Evolutionary conservation across 2,888 invertebrate genomes (phyloP).

Genomic region (Opisthograptis luteolata): DNA sequence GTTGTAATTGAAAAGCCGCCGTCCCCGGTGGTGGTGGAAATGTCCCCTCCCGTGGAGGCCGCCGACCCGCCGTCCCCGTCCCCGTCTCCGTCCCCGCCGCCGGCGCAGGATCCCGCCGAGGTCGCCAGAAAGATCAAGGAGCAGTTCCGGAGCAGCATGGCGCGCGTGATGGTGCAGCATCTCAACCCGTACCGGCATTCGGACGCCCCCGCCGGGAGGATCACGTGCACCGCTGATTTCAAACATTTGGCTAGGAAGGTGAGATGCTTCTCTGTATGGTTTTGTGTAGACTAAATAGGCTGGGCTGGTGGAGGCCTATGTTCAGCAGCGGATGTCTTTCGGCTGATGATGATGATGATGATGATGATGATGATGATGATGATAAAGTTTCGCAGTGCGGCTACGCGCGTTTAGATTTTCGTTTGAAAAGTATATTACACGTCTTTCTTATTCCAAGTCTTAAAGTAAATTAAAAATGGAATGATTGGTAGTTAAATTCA

Average conservation of each 20-base stretch:
- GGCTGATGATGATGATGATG: no score
- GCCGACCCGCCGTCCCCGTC: constrained; percentile 11
- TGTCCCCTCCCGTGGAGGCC: constrained; percentile 6
- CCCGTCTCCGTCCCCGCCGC: constrained; percentile 17
- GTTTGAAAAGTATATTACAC: no score
- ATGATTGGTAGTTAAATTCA: no score
- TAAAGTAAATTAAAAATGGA: no score
- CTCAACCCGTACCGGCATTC: constrained; percentile 94
- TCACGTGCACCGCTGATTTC: constrained; percentile 95
- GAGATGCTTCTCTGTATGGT: constrained; percentile 34
- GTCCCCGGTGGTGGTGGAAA: background rate
- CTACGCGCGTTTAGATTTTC: no score
- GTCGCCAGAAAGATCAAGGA: constrained; percentile 91
- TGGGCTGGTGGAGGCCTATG: no score
- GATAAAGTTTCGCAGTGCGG: no score
- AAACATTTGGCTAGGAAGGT: constrained; percentile 97
- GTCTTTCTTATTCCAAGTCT: no score
- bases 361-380: no score
- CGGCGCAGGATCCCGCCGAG: constrained; percentile 69
- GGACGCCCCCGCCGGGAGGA: constrained; percentile 92
- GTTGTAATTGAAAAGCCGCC: constrained; percentile 29
- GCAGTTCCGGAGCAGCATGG: constrained; percentile 91
- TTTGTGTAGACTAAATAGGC: background rate
- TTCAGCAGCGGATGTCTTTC: no score
- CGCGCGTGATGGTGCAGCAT: constrained; percentile 92